Conservation (phyloP, 2,113 vertebrate genomes). For the Rhynchomys soricoides region DNA sequence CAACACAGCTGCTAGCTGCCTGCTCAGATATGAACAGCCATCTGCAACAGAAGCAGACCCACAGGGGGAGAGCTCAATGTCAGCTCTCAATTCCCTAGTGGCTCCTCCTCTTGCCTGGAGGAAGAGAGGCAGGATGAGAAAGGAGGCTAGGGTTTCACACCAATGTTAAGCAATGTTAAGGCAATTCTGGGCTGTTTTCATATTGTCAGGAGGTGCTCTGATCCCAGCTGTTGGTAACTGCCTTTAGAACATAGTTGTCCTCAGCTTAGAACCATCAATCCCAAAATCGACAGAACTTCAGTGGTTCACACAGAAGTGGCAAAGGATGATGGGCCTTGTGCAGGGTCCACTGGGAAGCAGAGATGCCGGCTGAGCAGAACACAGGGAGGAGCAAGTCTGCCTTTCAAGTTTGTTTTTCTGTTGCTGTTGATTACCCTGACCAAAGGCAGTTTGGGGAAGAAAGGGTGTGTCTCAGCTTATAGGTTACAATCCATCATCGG, state of each 20-base stretch:
- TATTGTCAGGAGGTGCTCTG: too few relatives aligned
- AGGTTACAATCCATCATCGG: neutral
- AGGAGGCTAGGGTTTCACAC: neutral
- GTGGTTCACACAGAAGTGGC: neutral
- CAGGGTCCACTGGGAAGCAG: neutral
- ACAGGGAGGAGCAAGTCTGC: neutral
- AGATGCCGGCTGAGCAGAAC: neutral
- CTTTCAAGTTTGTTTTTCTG: neutral
- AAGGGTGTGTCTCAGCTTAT: neutral
- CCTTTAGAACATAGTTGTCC: neutral
- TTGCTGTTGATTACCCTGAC: neutral
- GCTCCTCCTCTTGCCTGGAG: neutral
- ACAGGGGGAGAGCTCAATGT: neutral
- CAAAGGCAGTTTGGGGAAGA: neutral
- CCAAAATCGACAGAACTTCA: neutral
- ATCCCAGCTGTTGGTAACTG: neutral
- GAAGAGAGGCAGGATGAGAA: neutral
- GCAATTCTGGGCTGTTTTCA: neutral
- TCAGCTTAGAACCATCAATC: neutral
- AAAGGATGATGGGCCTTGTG: neutral
- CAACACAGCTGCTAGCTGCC: accelerated
- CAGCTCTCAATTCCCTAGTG: neutral
- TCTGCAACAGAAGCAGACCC: neutral
- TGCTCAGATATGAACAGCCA: neutral
- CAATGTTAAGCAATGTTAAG: accelerated